Base-by-base conservation (phyloP, 2,888 invertebrate genomes). In the Phlogophora meticulosa region DNA sequence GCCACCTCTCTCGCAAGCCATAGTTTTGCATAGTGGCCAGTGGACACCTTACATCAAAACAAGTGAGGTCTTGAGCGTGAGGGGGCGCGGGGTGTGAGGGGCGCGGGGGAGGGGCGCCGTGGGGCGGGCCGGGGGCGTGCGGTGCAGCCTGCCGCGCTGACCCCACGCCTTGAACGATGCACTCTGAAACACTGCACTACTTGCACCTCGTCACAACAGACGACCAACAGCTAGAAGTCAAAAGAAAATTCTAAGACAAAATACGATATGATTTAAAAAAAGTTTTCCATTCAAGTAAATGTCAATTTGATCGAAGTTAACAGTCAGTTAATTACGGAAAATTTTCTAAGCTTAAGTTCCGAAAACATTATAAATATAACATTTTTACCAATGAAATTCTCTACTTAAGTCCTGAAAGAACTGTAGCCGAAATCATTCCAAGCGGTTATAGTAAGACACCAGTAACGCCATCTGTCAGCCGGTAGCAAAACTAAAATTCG, bases 31-130 rank as follows among this genome's bases (percentile, higher is more conserved):
- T 93, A 93, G 92, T 90, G 89, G 90, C 89, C 88, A 87, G 90
- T 90, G 90, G 94, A 92, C 93, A 92, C 92, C 92, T 94, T 94
- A 94, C 93, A 93, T 94, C 94, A 94, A 94, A 95, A 94, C 94
- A 93, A 94, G 93, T 92, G 91, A 90, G 90, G 90, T 89, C 85
- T 89, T 85, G 81, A 83, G 79, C 84, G 83, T 75, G 72, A 82
- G 76, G 80, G 85, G 61, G 71, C 68, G 81, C 76, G 76, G 76
- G 84, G 46, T 0, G 24, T 63, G 85, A 79, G 87, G 82, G 56
- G 77, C 76, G 84, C 34, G 58, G 66, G 46, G 58, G 10, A 40
- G 36, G 67, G 70, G 86, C 85, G 89, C 85, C 86, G 88, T 85
- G 90, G 92, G 93, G 93, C 93, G 93, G 92, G 87, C 87, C 87